phyloP scores from a whole-genome alignment of 2,113 vertebrate species.

The Caranx melampygus region DNA sequence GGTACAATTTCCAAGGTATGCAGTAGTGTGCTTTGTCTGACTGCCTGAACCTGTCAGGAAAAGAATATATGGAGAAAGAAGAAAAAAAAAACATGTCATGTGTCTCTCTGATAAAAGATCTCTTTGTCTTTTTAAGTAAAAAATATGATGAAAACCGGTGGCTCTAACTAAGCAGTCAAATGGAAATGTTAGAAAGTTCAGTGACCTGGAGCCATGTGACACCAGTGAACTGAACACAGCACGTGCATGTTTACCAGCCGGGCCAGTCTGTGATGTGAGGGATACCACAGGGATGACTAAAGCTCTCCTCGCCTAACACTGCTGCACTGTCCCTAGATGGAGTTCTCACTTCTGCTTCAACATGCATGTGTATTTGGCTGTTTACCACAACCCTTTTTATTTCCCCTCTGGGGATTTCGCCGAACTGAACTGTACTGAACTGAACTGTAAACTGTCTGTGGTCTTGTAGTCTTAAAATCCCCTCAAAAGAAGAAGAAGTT shows the following conservation, averaged over 20 bases:
- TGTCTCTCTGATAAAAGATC: background rate
- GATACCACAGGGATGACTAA: conserved; percentile 13
- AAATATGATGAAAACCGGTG: background rate
- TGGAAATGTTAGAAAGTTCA: conserved; percentile 7
- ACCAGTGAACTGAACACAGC: background rate
- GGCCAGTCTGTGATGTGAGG: background rate
- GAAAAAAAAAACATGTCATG: background rate
- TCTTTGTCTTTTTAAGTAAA: background rate
- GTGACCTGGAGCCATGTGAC: background rate
- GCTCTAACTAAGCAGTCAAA: background rate
- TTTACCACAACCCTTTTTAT: background rate
- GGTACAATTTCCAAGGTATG: background rate
- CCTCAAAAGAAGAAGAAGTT: background rate
- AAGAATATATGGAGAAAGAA: background rate
- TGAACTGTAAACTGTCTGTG: too few species aligned
- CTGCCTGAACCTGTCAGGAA: background rate
- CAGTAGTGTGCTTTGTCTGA: background rate
- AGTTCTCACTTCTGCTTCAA: background rate
- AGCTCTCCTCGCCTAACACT: background rate
- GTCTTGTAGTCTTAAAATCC: background rate
- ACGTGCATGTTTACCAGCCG: background rate
- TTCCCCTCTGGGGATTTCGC: background rate
- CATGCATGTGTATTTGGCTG: background rate
- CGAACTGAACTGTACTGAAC: too few species aligned
- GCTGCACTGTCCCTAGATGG: background rate